These are phyloP conservation scores for Girardinus metallicus DNA, from an alignment of 2,797 vertebrate genomes.

Conservation along the genomic window DNA sequence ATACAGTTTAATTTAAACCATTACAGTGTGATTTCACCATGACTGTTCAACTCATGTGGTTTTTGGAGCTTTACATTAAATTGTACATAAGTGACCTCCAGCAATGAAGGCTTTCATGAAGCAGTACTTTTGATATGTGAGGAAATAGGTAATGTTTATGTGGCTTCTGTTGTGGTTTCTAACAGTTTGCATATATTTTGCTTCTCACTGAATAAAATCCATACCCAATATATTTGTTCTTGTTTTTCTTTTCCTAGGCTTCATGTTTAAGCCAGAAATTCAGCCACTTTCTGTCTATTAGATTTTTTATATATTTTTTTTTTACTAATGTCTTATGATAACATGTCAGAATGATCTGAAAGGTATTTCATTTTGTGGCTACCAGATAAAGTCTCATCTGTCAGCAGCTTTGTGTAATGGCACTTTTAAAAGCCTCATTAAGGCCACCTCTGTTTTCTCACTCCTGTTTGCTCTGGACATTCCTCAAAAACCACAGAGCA, in stretches of 20 bases:
- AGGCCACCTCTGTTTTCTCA: slow-evolving; percentile 47
- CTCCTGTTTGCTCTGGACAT: slow-evolving; percentile 58
- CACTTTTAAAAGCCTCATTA: slow-evolving; percentile 68
- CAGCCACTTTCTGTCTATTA: slow-evolving; percentile 7
- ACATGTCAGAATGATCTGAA: slow-evolving; percentile 52
- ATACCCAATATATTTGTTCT: slow-evolving; percentile 30
- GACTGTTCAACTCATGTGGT: slow-evolving; percentile 47
- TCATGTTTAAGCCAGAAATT: slow-evolving; percentile 14
- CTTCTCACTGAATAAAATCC: slow-evolving; percentile 45
- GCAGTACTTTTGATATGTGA: slow-evolving; percentile 55
- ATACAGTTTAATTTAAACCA: slow-evolving; percentile 42
- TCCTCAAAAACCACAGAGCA: slow-evolving; percentile 45
- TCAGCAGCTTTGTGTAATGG: slow-evolving; percentile 62
- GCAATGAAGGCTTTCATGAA: slow-evolving; percentile 55
- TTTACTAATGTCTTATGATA: slow-evolving; percentile 46
- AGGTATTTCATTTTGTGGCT: slow-evolving; percentile 40
- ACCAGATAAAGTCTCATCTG: slow-evolving; percentile 51
- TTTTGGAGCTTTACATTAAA: slow-evolving; percentile 48
- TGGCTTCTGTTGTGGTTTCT: slow-evolving; percentile 38
- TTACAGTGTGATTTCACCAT: slow-evolving; percentile 58
- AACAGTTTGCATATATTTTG: slow-evolving; percentile 38
- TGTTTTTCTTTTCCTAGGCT: slow-evolving; percentile 40
- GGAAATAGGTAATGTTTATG: slow-evolving; percentile 39
- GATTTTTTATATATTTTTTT: slow-evolving; percentile 16
- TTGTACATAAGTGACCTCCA: slow-evolving; percentile 46